Evolutionary conservation across 1,140 invertebrate species (phyloP).

Genomic region (Spodoptera litura): DNA sequence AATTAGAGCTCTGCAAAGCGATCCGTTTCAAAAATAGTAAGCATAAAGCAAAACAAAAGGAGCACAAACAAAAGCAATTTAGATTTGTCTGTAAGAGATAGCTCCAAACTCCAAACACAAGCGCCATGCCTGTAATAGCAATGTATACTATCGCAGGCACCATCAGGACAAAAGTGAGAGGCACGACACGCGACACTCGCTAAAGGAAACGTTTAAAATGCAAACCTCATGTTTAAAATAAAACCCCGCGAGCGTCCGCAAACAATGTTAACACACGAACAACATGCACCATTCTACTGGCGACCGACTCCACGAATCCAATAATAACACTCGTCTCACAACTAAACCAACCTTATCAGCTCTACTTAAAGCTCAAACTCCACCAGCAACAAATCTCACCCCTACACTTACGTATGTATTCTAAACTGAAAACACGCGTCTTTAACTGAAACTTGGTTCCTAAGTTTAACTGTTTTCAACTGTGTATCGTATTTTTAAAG

Average conservation of each 20-base stretch:
- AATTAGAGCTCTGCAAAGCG: not conserved
- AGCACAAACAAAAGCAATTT: too few relatives aligned
- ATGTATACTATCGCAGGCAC: not conserved
- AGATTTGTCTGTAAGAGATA: too few relatives aligned
- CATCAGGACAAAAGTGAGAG: not conserved
- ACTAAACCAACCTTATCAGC: constrained; percentile 13
- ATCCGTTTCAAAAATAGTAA: not conserved
- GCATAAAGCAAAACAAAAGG: not conserved
- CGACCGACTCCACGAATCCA: constrained; percentile 18
- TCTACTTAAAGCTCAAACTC: constrained; percentile 23
- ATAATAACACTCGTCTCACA: constrained; percentile 22
- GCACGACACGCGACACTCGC: not conserved
- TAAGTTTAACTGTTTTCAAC: constrained; percentile 19
- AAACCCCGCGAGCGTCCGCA: constrained; percentile 25
- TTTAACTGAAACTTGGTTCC: constrained; percentile 7
- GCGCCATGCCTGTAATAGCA: not conserved
- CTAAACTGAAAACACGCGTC: constrained; percentile 26
- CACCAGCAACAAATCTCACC: constrained; percentile 1
- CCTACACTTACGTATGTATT: constrained; percentile 14
- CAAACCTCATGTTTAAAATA: constrained; percentile 40
- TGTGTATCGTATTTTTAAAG: constrained; percentile 10
- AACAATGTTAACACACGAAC: constrained; percentile 37
- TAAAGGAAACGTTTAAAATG: constrained; percentile 42
- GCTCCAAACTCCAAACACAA: not conserved
- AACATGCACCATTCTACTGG: constrained; percentile 41